A percentile compares a stretch with the other conserved stretches of the same genome.
These are phyloP conservation scores for Xyliphius kryptos DNA, from an alignment of 2,113 vertebrate species.

Conservation along the genomic window DNA sequence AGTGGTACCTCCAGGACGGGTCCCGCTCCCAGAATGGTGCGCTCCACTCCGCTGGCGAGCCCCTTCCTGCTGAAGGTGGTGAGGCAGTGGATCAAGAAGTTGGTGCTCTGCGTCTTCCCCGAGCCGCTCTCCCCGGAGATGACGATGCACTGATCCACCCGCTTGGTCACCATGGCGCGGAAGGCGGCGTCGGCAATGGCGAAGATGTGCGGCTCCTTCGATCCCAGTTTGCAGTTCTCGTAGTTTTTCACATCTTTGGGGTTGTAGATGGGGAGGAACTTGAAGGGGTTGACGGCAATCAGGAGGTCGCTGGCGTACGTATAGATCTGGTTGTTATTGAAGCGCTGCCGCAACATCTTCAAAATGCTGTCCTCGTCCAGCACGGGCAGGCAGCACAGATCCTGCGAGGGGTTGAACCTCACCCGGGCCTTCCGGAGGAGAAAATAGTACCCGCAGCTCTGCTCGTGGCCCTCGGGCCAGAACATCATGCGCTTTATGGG, in stretches of 20 bases:
- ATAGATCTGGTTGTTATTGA: constrained; percentile 82
- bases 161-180: constrained; percentile 79
- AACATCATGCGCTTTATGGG: constrained; percentile 73
- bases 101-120: constrained; percentile 92
- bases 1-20: constrained; percentile 84
- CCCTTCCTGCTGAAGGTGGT: constrained; percentile 89
- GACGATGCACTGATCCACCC: constrained; percentile 82
- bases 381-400: constrained; percentile 79
- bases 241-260: constrained; percentile 93
- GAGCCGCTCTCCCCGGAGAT: constrained; percentile 90
- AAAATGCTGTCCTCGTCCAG: constrained; percentile 73
- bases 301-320: constrained; percentile 85
- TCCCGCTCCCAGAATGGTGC: constrained; percentile 86
- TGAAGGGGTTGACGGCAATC: constrained; percentile 88
- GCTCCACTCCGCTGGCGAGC: constrained; percentile 77
- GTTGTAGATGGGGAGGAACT: constrained; percentile 90
- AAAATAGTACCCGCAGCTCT: constrained; percentile 79
- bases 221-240: constrained; percentile 84
- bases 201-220: constrained; percentile 87
- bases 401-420: constrained; percentile 60
- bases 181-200: constrained; percentile 84
- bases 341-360: constrained; percentile 72
- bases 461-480: constrained; percentile 78
- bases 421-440: constrained; percentile 66
- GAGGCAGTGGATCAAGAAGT: constrained; percentile 91